These are phyloP conservation scores for Rhineura floridana DNA, from an alignment of 2,113 vertebrate species.

Conservation along the genomic window DNA sequence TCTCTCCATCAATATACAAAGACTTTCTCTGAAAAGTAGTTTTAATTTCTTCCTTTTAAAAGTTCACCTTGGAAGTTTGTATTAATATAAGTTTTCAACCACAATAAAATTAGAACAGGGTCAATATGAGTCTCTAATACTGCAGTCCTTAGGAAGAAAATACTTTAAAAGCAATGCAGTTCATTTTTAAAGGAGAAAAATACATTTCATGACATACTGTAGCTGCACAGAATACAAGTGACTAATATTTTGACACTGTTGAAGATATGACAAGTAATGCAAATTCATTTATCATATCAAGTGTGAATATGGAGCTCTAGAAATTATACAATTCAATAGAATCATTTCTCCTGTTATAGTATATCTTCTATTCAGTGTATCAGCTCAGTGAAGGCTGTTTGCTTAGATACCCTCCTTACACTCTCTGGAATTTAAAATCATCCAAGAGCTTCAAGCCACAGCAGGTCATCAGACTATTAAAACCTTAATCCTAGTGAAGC, in stretches of 20 bases:
- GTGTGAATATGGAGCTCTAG: neutral
- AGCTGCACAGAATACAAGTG: neutral
- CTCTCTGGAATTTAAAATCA: constrained; percentile 18
- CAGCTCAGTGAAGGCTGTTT: constrained; percentile 3
- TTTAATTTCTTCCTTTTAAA: neutral
- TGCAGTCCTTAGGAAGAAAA: constrained; percentile 12
- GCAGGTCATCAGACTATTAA: constrained; percentile 35
- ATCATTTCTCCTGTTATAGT: constrained; percentile 12
- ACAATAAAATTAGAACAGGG: neutral
- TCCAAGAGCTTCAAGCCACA: constrained; percentile 32
- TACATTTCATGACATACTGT: neutral
- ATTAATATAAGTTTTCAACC: neutral
- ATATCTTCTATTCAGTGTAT: constrained; percentile 30
- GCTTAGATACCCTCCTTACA: constrained; percentile 7
- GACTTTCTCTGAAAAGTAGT: neutral
- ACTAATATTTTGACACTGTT: constrained; percentile 18
- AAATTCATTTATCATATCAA: constrained; percentile 13
- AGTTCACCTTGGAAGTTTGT: neutral
- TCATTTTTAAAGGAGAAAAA: neutral
- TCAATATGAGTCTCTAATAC: neutral
- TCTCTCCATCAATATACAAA: constrained; percentile 14
- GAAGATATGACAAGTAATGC: constrained; percentile 17
- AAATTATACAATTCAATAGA: constrained; percentile 17
- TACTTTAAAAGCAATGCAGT: neutral
- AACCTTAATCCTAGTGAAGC: constrained; percentile 26